phyloP scores from a whole-genome alignment of 2,888 invertebrate genomes.

The Argynnis bischoffii region DNA sequence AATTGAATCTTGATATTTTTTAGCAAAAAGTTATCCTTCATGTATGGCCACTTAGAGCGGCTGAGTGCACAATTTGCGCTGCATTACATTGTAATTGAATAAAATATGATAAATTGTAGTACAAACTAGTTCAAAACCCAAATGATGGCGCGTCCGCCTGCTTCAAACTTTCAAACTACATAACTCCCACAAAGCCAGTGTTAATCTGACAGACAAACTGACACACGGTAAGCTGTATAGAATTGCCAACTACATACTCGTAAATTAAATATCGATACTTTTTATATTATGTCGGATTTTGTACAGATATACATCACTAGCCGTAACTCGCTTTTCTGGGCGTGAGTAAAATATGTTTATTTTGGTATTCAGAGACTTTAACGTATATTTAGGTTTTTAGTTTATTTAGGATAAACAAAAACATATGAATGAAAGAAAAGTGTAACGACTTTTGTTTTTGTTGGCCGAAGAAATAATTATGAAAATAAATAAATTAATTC shows the following conservation, averaged over 20 bases:
- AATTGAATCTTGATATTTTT: no score
- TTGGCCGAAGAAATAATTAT: no score
- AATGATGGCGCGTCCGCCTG: conserved; percentile 10
- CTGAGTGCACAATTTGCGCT: background rate
- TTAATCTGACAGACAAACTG: conserved; percentile 20
- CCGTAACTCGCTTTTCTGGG: no score
- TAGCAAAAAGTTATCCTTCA: no score
- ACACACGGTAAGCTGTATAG: background rate
- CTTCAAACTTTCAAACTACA: conserved; percentile 14
- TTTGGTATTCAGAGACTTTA: no score
- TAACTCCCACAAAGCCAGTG: conserved; percentile 15
- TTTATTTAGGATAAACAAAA: no score
- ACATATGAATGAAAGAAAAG: no score
- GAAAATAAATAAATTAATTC: no score
- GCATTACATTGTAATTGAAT: conserved; percentile 2
- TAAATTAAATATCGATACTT: background rate
- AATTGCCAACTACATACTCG: conserved; percentile 12
- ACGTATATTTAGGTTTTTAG: no score
- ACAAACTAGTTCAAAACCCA: conserved; percentile 11
- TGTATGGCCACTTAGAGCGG: no score
- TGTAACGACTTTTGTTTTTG: no score
- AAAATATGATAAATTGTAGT: conserved; percentile 17
- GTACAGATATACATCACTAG: background rate
- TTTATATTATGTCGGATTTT: background rate
- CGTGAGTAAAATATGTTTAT: no score